phyloP scores from a whole-genome alignment of 2,797 vertebrate species.

The Chiroxiphia lanceolata region DNA sequence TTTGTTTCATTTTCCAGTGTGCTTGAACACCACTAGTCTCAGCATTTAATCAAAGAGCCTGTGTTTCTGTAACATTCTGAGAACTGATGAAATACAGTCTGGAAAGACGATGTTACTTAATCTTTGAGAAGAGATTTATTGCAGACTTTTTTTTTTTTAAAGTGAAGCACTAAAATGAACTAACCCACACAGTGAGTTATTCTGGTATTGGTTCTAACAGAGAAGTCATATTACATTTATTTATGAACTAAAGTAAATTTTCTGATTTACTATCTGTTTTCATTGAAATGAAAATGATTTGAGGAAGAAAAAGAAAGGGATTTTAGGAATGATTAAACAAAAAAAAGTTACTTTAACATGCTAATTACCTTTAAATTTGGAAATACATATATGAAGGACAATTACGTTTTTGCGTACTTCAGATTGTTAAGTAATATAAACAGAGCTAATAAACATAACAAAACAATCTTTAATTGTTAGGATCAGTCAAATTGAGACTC shows the following conservation, averaged over 20 bases:
- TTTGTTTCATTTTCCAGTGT: slow-evolving; percentile 6
- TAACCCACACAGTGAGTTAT: not conserved
- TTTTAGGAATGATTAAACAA: not conserved
- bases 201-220: not conserved
- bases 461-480: not conserved
- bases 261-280: not conserved
- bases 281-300: not conserved
- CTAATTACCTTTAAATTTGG: not conserved
- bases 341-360: not conserved
- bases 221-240: not conserved
- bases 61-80: slow-evolving; percentile 29
- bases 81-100: slow-evolving; percentile 46
- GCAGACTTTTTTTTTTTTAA: not conserved
- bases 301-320: not conserved
- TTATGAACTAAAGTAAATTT: slow-evolving; percentile 5
- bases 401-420: not conserved
- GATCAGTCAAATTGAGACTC: not conserved
- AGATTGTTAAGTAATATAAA: not conserved
- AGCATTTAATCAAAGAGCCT: slow-evolving; percentile 45
- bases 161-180: not conserved
- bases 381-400: not conserved
- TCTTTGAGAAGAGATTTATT: not conserved
- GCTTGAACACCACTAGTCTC: slow-evolving; percentile 24
- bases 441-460: not conserved
- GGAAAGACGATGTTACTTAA: slow-evolving; percentile 36